Evolutionary conservation across 2,888 invertebrate species (phyloP), one percentile per base, ranked within the genome.

Genomic region (Lymantria dispar): DNA sequence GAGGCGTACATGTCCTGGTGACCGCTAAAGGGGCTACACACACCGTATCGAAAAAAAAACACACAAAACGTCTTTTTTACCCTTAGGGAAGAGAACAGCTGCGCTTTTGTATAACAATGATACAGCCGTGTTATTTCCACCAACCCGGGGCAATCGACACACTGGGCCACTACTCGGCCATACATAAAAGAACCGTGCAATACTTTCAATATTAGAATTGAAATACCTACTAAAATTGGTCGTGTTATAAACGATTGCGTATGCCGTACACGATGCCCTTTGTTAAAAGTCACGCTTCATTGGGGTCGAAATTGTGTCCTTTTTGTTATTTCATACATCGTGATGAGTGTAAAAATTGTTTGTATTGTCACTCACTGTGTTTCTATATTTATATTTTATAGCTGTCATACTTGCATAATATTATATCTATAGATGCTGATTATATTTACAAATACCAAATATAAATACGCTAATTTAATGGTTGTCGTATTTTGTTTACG

Each of bases 51-150:
- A 75, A 78, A 72, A 76, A 61, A 74, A 85, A 84, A 82, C 74
- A 80, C 64, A 86, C 83, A 88, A 87, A 86, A 85, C 86, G 73
- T 83, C 80, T 85, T 88, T 88, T 89, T 89, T 87, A 85, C 87
- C 88, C 87, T 78, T 71, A 70, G 89, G 88, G 86, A 83, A 83
- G 72, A 71, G 81, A 86, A 87, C 90, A 90, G 90, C 90, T 90
- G 90, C 90, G 78, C 81, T 83, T 85, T 85, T 84, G 87, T 84
- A 80, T 78, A 84, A 88, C 90, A 90, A 90, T 89, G 89, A 89
- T 89, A 89, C 82, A 83, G 83, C 86, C 87, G 85, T 78, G 85
- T 83, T 86, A 80, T 82, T 82, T 82, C 78, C 79, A 80, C 75
- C 80, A 72, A 85, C 86, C 85, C 74, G 81, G 70, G 85, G 87